Evolutionary conservation across 2,888 invertebrate genomes (phyloP).

Genomic region (Troides aeacus): DNA sequence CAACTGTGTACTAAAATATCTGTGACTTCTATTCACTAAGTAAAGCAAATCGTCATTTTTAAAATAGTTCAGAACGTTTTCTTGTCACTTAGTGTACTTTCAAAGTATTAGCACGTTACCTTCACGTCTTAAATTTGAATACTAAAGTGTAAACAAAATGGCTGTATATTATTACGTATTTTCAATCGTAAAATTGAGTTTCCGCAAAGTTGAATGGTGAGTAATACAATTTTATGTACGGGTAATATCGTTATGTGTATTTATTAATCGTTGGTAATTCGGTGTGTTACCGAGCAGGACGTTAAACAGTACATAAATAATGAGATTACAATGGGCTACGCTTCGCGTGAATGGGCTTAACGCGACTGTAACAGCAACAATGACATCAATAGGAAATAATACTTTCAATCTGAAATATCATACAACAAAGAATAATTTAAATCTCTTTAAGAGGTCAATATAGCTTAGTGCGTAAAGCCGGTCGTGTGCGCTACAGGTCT

Average conservation of each 20-base stretch:
- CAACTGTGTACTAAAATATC: too few species aligned
- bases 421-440: neutral
- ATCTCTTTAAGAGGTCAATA: too few species aligned
- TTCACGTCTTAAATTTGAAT: too few species aligned
- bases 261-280: constrained; percentile 25
- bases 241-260: constrained; percentile 11
- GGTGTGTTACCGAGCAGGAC: constrained; percentile 16
- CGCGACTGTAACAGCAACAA: constrained; percentile 18
- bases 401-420: constrained; percentile 10
- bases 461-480: too few species aligned
- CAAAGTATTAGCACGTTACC: too few species aligned
- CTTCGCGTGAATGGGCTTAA: constrained; percentile 23
- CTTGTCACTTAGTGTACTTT: too few species aligned
- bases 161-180: neutral
- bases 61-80: too few species aligned
- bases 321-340: constrained; percentile 28
- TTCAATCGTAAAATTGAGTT: neutral
- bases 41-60: too few species aligned
- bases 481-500: too few species aligned
- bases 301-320: constrained; percentile 30
- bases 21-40: too few species aligned
- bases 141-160: too few species aligned
- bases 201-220: neutral
- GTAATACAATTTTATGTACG: neutral
- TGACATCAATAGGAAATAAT: constrained; percentile 18